A percentile compares a stretch with the other conserved stretches of the same genome.
Evolutionary conservation across 2,888 invertebrate species (phyloP).

Genomic region (Tortrix viridana): DNA sequence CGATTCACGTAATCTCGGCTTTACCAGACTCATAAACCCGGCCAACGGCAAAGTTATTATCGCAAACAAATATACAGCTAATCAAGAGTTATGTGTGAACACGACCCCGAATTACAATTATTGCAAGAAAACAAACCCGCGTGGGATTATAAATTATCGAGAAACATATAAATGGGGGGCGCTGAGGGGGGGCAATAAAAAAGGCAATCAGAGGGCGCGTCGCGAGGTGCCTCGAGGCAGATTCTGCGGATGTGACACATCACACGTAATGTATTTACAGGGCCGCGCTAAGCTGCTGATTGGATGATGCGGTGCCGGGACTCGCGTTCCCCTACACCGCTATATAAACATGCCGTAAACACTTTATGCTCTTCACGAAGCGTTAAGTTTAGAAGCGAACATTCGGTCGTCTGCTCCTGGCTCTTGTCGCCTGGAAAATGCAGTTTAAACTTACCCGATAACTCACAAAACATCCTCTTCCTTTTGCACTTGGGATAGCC

Average conservation of each 20-base stretch:
- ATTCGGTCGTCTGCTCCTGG: constrained; percentile 32
- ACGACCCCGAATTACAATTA: constrained; percentile 22
- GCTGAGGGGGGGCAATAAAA: constrained; percentile 57
- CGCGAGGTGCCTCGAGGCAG: constrained; percentile 43
- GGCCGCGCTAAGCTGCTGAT: constrained; percentile 55
- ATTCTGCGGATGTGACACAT: constrained; percentile 54
- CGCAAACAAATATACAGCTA: constrained; percentile 13
- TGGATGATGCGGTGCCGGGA: constrained; percentile 52
- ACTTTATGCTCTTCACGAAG: constrained; percentile 30
- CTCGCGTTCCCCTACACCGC: constrained; percentile 43
- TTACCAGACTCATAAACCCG: background rate
- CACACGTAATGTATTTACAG: constrained; percentile 58
- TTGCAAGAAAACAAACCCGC: constrained; percentile 30
- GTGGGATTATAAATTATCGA: constrained; percentile 37
- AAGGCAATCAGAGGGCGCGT: constrained; percentile 56
- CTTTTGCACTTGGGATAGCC: constrained; percentile 35
- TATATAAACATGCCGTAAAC: constrained; percentile 23
- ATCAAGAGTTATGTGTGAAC: constrained; percentile 9
- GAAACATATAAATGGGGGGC: constrained; percentile 45
- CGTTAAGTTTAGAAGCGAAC: constrained; percentile 35
- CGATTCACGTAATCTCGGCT: too few relatives aligned
- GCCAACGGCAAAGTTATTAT: constrained; percentile 1
- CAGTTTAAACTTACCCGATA: constrained; percentile 40
- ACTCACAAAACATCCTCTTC: constrained; percentile 19
- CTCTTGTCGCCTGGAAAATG: constrained; percentile 39